These are phyloP conservation scores for Tiaroga cobitis DNA, from an alignment of 2,797 vertebrate species.

Conservation along the genomic window DNA sequence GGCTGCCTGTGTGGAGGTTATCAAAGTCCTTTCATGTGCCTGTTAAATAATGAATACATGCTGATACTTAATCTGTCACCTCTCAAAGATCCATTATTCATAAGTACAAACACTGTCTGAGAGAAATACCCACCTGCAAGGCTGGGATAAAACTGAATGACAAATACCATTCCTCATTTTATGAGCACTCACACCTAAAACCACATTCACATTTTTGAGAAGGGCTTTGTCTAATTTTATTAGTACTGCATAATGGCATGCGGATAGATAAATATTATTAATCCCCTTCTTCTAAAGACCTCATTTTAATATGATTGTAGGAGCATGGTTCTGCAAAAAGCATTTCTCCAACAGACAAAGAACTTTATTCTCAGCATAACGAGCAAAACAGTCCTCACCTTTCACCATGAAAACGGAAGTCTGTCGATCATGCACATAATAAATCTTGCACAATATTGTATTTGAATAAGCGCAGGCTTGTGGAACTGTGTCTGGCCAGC, in stretches of 20 bases:
- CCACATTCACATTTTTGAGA: neutral
- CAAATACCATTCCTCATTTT: constrained; percentile 39
- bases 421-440: constrained; percentile 12
- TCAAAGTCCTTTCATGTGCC: constrained; percentile 63
- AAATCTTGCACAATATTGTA: constrained; percentile 18
- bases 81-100: constrained; percentile 66
- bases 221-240: constrained; percentile 39
- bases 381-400: constrained; percentile 30
- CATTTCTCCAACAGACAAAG: constrained; percentile 20
- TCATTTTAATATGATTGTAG: constrained; percentile 1
- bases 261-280: constrained; percentile 11
- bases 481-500: constrained; percentile 1
- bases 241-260: constrained; percentile 15
- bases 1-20: constrained; percentile 57
- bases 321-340: constrained; percentile 12
- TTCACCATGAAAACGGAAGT: constrained; percentile 27
- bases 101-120: constrained; percentile 61
- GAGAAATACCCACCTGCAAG: constrained; percentile 54
- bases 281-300: constrained; percentile 12
- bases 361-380: neutral
- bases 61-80: constrained; percentile 63
- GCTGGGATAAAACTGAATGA: constrained; percentile 46
- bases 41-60: constrained; percentile 64
- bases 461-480: constrained; percentile 13
- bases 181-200: constrained; percentile 20